phyloP scores from a whole-genome alignment of 1,140 invertebrate species.

The Brachionus sp. region DNA sequence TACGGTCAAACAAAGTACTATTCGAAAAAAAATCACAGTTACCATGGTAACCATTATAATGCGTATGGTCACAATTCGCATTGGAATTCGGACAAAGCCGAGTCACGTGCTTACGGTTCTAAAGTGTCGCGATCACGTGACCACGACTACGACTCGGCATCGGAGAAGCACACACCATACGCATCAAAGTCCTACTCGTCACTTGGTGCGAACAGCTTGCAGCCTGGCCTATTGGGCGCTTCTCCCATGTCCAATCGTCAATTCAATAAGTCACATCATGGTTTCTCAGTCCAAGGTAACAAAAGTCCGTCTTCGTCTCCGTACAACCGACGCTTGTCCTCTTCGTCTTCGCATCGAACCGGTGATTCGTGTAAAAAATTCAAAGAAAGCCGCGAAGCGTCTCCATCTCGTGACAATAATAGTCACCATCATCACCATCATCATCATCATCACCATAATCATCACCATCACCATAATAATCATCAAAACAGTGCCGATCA shows the following conservation, averaged over 20 bases:
- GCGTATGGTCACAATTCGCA: not conserved
- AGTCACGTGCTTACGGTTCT: no score
- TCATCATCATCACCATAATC: not conserved
- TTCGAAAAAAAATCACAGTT: not conserved
- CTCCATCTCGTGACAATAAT: not conserved
- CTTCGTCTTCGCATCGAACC: not conserved
- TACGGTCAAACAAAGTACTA: not conserved
- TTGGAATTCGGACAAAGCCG: no score
- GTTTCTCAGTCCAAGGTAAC: not conserved
- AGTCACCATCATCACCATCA: not conserved
- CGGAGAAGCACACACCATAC: not conserved
- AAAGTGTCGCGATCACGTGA: not conserved
- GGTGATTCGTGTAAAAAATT: slow-evolving; percentile 1
- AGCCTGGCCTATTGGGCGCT: not conserved
- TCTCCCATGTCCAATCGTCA: not conserved
- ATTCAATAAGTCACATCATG: not conserved
- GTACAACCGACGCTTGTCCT: not conserved
- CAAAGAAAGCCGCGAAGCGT: not conserved
- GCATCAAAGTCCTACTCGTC: not conserved
- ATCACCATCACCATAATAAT: not conserved
- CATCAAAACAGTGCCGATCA: not conserved
- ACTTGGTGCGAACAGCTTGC: not conserved
- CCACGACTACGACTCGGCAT: not conserved
- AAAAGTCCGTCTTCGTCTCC: slow-evolving; percentile 4
- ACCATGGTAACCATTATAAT: not conserved